Percentiles rank a stretch among this genome's conserved stretches.
Evolutionary conservation across 2,113 vertebrate species (phyloP).

Genomic region (Neolamprologus brichardi): DNA sequence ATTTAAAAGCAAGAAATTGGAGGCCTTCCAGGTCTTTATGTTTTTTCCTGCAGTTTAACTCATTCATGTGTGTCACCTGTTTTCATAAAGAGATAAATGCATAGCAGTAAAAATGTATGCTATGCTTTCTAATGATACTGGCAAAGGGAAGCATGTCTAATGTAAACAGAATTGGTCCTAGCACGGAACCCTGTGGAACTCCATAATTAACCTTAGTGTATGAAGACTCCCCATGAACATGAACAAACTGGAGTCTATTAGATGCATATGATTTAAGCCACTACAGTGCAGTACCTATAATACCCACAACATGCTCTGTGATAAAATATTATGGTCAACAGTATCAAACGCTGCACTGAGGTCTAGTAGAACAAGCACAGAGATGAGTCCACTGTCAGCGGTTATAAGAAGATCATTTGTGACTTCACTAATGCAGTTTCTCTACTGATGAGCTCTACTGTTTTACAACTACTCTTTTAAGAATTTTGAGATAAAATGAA

Average conservation of each 20-base stretch:
- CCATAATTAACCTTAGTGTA: not conserved
- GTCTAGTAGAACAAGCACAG: not conserved
- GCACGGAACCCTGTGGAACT: not conserved
- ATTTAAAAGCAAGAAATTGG: not conserved
- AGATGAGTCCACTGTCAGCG: not conserved
- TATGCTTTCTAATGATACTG: not conserved
- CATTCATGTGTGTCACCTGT: accelerated
- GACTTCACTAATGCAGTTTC: not conserved
- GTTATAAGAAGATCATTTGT: not conserved
- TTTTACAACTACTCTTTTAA: not conserved
- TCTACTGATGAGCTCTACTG: not conserved
- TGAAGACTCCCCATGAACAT: not conserved
- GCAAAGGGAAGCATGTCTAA: not conserved
- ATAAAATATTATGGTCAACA: not conserved
- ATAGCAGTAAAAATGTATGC: not conserved
- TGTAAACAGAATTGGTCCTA: not conserved
- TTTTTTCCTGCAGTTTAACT: not conserved
- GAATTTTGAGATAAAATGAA: not conserved
- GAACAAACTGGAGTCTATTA: not conserved
- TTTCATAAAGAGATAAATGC: not conserved
- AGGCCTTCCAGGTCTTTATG: not conserved
- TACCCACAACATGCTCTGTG: not conserved
- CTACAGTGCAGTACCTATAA: not conserved
- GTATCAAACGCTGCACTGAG: not conserved
- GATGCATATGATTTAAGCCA: not conserved